These are phyloP conservation scores for Andrena cerasifolii DNA, from an alignment of 1,140 invertebrate genomes.

Conservation along the genomic window DNA sequence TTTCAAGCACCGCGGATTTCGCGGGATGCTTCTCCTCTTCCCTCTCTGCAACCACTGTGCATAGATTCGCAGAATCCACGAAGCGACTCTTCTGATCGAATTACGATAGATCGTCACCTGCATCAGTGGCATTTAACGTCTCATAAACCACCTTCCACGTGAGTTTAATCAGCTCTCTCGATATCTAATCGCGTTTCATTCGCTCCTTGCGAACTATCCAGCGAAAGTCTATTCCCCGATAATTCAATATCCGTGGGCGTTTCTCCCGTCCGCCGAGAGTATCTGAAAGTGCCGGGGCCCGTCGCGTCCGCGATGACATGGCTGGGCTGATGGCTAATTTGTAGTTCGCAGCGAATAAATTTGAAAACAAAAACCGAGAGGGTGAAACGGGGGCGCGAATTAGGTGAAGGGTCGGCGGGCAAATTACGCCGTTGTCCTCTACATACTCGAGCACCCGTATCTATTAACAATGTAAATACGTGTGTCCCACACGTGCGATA, in stretches of 20 bases:
- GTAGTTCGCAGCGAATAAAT: slow-evolving; percentile 41
- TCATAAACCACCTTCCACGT: no score
- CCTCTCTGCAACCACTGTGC: not conserved
- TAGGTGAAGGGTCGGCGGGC: not conserved
- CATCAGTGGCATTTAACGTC: no score
- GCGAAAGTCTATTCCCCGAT: not conserved
- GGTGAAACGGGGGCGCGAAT: slow-evolving; percentile 22
- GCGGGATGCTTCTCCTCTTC: not conserved
- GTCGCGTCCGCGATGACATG: slow-evolving; percentile 34
- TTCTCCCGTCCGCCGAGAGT: not conserved
- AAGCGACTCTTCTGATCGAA: no score
- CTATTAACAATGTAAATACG: slow-evolving; percentile 69
- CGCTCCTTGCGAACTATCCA: not conserved
- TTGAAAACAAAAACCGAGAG: slow-evolving; percentile 22
- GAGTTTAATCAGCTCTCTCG: no score
- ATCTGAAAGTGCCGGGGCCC: not conserved
- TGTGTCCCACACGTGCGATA: slow-evolving; percentile 57
- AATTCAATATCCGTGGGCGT: not conserved
- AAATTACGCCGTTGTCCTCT: slow-evolving; percentile 40
- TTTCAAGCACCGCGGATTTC: slow-evolving; percentile 1
- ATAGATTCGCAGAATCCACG: no score
- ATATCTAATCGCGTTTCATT: not conserved
- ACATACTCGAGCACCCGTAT: slow-evolving; percentile 28
- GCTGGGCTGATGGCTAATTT: slow-evolving; percentile 42
- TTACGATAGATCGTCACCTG: no score